Base-by-base conservation (phyloP, 2,797 vertebrate species). In the Parauchenoglanis ngamensis region DNA sequence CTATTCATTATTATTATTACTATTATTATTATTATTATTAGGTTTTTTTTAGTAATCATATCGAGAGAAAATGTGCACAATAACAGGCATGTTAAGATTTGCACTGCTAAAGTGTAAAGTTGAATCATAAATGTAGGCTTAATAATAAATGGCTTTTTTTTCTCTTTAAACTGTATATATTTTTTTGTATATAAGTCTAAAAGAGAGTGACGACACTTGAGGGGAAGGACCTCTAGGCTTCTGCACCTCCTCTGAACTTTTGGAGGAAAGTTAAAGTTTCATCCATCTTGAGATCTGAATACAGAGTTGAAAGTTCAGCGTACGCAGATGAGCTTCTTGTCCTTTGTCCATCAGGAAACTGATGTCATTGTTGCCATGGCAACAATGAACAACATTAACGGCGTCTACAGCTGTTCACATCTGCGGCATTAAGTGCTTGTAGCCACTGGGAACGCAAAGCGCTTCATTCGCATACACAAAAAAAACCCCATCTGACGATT, bases 341-440 rank as follows among this genome's bases (percentile, higher is more conserved):
- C 56, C 21, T 80, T 80, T 80, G 56, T 80, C 56, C 12, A 25
- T 80, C 54, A 40, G 76, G 31, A 35, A 57, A 79, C 19, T 35
- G 52, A 40, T 28, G 28, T 59, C 56, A 80, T 15, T 4, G 77
- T 11, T 23, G 54, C 35, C 56, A 80, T 61, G 54, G 77, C 49
- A 31, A 77, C n/a, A 19, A 3, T 0, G 15, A 54, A 54, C 11
- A 15, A 52, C 7, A 5, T 76, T 56, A 77, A 31, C 7, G 7
- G n/a, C 0, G n/a, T 75, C 46, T 15, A 3, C 52, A 2, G 23
- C n/a, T n/a, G 44, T 56, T 15, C 17, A 75, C 19, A 12, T 1
- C 67, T 2, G 31, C 0, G 12, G 68, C 25, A 40, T 21, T 44
- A 19, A 35, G 2, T 19, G 17, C 1, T 23, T 49, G 1, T 6